These are phyloP conservation scores for Rhopalosiphum maidis DNA, from an alignment of 1,140 invertebrate genomes.

Conservation along the genomic window DNA sequence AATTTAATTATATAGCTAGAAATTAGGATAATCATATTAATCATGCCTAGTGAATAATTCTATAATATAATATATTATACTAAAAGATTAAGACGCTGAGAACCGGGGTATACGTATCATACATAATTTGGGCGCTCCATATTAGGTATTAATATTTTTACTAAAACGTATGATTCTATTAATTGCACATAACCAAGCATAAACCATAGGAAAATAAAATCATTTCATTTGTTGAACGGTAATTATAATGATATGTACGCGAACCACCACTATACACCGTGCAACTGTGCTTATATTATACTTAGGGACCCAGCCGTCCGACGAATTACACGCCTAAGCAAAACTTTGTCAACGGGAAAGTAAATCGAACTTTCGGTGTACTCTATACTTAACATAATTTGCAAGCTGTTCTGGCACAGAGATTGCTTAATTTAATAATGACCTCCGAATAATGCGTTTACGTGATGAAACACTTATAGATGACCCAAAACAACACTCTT, in stretches of 20 bases:
- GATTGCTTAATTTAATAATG: slow-evolving; percentile 34
- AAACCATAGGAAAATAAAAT: background rate
- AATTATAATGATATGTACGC: background rate
- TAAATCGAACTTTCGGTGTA: background rate
- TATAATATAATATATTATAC: too few relatives aligned
- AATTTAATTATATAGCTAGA: background rate
- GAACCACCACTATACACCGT: background rate
- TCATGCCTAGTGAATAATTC: too few relatives aligned
- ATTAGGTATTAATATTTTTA: background rate
- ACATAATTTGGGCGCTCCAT: background rate
- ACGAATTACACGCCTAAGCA: background rate
- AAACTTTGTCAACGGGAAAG: slow-evolving; percentile 11
- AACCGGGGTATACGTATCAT: background rate
- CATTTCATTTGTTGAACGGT: background rate
- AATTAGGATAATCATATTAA: background rate
- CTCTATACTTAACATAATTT: background rate
- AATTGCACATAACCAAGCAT: background rate
- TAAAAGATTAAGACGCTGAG: too few relatives aligned
- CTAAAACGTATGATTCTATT: background rate
- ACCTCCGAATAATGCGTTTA: background rate
- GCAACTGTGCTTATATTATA: background rate
- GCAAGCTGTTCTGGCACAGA: background rate
- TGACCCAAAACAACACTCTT: slow-evolving; percentile 20
- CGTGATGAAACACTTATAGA: slow-evolving; percentile 10
- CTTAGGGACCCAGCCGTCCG: background rate